These are phyloP conservation scores for Paracentrotus lividus DNA, from an alignment of 53 echinoderm and acorn worm genomes.

Conservation along the genomic window DNA sequence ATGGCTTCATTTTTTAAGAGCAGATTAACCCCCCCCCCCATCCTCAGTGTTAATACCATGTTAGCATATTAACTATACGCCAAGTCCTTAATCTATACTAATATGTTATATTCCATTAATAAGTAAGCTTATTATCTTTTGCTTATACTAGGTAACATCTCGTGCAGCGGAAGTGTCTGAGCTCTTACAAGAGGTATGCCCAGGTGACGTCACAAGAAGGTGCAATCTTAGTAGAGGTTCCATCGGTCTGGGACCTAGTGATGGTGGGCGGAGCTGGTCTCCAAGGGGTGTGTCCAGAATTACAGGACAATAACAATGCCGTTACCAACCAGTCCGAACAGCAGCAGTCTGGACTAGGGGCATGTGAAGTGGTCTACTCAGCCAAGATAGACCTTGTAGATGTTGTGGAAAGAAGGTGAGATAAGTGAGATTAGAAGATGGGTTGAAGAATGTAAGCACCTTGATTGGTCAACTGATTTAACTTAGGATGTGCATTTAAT, in stretches of 20 bases:
- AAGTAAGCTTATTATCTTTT: neutral
- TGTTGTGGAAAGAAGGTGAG: conserved; percentile 83
- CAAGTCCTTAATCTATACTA: no score
- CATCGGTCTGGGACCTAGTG: conserved; percentile 84
- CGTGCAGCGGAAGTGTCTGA: conserved; percentile 58
- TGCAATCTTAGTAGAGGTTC: conserved; percentile 75
- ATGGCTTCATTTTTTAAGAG: neutral
- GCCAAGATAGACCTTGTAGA: conserved; percentile 74
- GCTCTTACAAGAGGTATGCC: conserved; percentile 57
- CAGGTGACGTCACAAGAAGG: conserved; percentile 74
- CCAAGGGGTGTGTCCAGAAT: conserved; percentile 52
- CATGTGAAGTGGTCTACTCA: conserved; percentile 84
- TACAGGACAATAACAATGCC: conserved; percentile 19
- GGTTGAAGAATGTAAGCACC: neutral
- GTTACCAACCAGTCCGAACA: neutral
- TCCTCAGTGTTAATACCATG: no score
- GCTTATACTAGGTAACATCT: conserved; percentile 38
- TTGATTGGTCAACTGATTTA: neutral
- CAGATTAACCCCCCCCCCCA: no score
- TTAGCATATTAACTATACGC: no score
- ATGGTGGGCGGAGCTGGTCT: conserved; percentile 70
- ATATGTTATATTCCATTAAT: no score
- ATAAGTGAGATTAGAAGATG: neutral
- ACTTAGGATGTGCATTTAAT: neutral
- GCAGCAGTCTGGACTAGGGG: conserved; percentile 77